Percentiles rank a stretch among this genome's conserved stretches.
These are phyloP conservation scores for Ashinkailepas kermadecensis DNA, from an alignment of 2,888 invertebrate species.

Conservation along the genomic window DNA sequence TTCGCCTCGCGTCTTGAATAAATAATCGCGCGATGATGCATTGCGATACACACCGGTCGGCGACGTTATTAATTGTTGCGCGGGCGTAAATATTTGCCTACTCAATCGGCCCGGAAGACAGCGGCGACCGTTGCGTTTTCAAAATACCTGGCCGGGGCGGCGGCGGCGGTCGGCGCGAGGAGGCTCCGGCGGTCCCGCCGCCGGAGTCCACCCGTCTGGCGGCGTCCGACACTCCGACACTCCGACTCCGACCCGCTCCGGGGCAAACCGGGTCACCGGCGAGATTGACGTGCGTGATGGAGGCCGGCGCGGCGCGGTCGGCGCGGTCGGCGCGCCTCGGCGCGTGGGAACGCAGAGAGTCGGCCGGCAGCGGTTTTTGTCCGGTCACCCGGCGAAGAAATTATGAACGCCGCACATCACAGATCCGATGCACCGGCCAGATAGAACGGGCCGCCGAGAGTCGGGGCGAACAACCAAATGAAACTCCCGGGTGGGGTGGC, in stretches of 20 bases:
- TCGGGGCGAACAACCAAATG: neutral
- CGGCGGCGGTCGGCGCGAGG: neutral
- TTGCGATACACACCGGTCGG: conserved; percentile 17
- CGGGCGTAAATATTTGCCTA: conserved; percentile 15
- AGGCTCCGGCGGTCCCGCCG: too few species aligned
- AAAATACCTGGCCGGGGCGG: neutral
- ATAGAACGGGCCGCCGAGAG: conserved; percentile 22
- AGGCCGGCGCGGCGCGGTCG: neutral
- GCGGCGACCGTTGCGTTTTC: conserved; percentile 7
- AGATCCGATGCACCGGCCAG: conserved; percentile 6
- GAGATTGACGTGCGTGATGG: neutral
- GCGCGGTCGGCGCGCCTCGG: neutral
- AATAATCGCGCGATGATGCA: conserved; percentile 18
- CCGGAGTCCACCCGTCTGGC: neutral
- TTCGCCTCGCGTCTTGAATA: conserved; percentile 1
- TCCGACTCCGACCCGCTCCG: neutral
- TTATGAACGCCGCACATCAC: conserved; percentile 16
- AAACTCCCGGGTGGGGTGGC: neutral
- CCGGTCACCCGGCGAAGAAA: conserved; percentile 1
- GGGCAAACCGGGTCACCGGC: neutral
- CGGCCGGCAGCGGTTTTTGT: neutral
- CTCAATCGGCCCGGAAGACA: neutral
- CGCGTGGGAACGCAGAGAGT: neutral
- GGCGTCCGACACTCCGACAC: neutral
- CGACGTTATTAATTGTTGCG: conserved; percentile 6